Conservation (phyloP, 1,140 invertebrate species). For the Sitophilus oryzae region DNA sequence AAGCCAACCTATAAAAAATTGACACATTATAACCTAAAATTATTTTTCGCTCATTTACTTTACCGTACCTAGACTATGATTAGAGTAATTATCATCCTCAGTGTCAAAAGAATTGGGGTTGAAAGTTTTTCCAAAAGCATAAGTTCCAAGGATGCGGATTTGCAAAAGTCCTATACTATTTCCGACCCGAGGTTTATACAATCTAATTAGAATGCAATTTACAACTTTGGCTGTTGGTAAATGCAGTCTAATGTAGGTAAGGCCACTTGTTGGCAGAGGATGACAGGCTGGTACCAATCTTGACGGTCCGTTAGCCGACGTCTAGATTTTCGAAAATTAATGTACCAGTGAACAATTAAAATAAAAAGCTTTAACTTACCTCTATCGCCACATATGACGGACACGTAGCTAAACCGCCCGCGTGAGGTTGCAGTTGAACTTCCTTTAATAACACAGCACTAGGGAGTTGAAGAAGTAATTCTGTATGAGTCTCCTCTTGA, state of each 20-base stretch:
- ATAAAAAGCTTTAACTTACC: slow-evolving; percentile 38
- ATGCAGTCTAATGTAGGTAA: slow-evolving; percentile 78
- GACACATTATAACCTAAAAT: background rate
- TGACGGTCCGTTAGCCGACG: slow-evolving; percentile 52
- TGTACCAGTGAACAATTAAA: no score
- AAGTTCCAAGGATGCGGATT: slow-evolving; percentile 76
- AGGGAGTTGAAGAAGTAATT: slow-evolving; percentile 78
- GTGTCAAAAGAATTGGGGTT: slow-evolving; percentile 40
- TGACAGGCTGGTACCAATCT: slow-evolving; percentile 59
- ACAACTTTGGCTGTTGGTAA: slow-evolving; percentile 75
- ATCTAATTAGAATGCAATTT: slow-evolving; percentile 57
- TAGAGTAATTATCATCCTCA: slow-evolving; percentile 39
- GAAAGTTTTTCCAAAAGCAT: slow-evolving; percentile 59
- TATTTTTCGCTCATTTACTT: background rate
- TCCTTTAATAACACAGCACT: slow-evolving; percentile 85
- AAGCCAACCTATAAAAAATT: slow-evolving; percentile 51
- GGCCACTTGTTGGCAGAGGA: slow-evolving; percentile 73
- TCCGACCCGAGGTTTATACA: slow-evolving; percentile 80
- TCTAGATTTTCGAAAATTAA: no score
- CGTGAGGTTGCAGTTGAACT: slow-evolving; percentile 83
- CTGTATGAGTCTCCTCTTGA: slow-evolving; percentile 81
- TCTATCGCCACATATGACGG: slow-evolving; percentile 86
- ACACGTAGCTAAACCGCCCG: slow-evolving; percentile 76
- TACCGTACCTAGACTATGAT: slow-evolving; percentile 31
- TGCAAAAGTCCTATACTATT: slow-evolving; percentile 83